phyloP scores from a whole-genome alignment of 2,888 invertebrate species.

The Watsonalla binaria region DNA sequence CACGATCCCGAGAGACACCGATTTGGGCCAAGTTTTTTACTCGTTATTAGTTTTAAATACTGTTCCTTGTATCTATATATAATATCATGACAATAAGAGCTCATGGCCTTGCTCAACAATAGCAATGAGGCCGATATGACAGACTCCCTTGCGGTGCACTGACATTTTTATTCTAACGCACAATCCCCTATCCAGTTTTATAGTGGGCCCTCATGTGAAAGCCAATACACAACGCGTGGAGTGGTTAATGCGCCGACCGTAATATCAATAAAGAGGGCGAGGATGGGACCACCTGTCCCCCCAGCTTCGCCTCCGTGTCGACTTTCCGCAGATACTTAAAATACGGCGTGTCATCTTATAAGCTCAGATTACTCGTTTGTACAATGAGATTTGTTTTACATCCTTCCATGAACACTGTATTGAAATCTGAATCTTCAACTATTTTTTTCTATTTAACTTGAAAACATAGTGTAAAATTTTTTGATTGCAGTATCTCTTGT shows the following conservation, averaged over 20 bases:
- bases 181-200: slow-evolving; percentile 48
- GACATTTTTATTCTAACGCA: slow-evolving; percentile 31
- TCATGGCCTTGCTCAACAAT: not conserved
- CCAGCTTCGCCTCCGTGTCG: slow-evolving; percentile 51
- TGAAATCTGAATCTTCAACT: slow-evolving; percentile 28
- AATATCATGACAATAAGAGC: not conserved
- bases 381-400: slow-evolving; percentile 46
- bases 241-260: slow-evolving; percentile 64
- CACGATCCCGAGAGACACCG: too few species aligned
- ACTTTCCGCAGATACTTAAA: slow-evolving; percentile 66
- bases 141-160: slow-evolving; percentile 8
- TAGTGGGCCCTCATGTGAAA: slow-evolving; percentile 48
- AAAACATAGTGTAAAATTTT: too few species aligned
- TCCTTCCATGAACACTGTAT: slow-evolving; percentile 40
- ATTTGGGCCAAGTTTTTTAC: too few species aligned
- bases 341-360: slow-evolving; percentile 65
- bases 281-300: slow-evolving; percentile 43
- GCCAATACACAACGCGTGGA: slow-evolving; percentile 58
- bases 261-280: slow-evolving; percentile 65
- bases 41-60: too few species aligned
- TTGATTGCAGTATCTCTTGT: too few species aligned
- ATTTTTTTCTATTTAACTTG: too few species aligned
- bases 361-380: slow-evolving; percentile 62
- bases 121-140: not conserved
- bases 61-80: too few species aligned